A percentile compares a stretch with the other conserved stretches of the same genome.
Conservation (phyloP, 2,797 vertebrate species). For the Mionectes olivaceus region DNA sequence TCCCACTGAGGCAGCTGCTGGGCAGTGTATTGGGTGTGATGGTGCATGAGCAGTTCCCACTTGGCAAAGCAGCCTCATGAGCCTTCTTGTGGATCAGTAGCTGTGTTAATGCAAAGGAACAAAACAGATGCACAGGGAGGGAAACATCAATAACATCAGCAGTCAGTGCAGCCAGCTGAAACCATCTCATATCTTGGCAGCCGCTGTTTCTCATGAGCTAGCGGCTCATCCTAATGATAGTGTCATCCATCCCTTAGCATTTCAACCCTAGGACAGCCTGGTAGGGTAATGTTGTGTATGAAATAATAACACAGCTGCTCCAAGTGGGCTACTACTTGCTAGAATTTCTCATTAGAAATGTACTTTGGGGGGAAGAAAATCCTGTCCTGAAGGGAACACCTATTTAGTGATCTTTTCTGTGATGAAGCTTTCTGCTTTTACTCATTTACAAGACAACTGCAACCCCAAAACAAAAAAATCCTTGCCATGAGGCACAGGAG, state of each 20-base stretch:
- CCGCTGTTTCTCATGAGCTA: background rate
- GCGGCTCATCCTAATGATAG: background rate
- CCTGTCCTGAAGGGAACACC: background rate
- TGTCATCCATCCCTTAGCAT: background rate
- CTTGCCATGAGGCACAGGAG: background rate
- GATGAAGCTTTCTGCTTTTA: background rate
- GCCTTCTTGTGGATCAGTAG: background rate
- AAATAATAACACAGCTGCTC: constrained; percentile 22
- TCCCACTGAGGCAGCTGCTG: background rate
- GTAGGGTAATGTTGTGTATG: background rate
- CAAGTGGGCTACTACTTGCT: constrained; percentile 16
- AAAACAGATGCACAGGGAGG: background rate
- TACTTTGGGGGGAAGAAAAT: background rate
- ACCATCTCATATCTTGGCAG: background rate
- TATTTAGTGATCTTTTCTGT: background rate
- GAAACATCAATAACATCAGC: background rate
- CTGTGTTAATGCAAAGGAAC: background rate
- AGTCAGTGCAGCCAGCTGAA: background rate
- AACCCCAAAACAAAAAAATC: background rate
- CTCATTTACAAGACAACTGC: background rate
- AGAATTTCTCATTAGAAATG: constrained; percentile 21
- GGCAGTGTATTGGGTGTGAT: rapidly evolving
- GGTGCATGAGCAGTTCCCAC: background rate
- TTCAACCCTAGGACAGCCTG: background rate
- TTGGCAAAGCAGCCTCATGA: background rate